Conservation (phyloP, 2,797 vertebrate genomes). For the Chiloscyllium punctatum region DNA sequence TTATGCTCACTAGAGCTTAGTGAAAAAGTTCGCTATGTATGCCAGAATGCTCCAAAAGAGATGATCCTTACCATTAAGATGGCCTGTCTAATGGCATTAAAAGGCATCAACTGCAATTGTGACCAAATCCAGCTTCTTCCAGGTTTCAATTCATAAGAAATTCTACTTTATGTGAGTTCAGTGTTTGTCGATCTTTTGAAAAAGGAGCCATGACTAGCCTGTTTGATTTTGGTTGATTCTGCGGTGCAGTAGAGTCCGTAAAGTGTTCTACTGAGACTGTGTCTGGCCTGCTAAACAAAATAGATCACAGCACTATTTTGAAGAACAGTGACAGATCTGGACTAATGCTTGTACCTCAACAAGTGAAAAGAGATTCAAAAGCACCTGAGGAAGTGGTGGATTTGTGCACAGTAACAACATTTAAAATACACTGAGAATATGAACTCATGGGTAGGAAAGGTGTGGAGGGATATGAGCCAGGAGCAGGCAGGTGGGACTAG, state of each 20-base stretch:
- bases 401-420: too few relatives aligned
- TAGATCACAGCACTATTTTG: background rate
- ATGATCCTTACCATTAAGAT: background rate
- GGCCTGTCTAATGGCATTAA: background rate
- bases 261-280: background rate
- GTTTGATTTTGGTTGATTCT: background rate
- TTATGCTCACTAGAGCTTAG: background rate
- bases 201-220: background rate
- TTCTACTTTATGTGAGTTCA: background rate
- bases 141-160: background rate
- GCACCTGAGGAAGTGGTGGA: too few relatives aligned
- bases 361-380: background rate
- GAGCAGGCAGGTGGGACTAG: too few relatives aligned
- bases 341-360: background rate
- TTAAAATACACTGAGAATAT: too few relatives aligned
- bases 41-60: background rate
- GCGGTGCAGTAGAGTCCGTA: background rate
- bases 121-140: background rate
- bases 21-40: background rate
- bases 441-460: too few relatives aligned
- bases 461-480: too few relatives aligned
- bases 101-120: background rate
- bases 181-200: background rate
- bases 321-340: background rate
- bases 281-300: background rate